Base-by-base conservation (phyloP, 2,888 invertebrate species). In the Nemoura dubitans region DNA sequence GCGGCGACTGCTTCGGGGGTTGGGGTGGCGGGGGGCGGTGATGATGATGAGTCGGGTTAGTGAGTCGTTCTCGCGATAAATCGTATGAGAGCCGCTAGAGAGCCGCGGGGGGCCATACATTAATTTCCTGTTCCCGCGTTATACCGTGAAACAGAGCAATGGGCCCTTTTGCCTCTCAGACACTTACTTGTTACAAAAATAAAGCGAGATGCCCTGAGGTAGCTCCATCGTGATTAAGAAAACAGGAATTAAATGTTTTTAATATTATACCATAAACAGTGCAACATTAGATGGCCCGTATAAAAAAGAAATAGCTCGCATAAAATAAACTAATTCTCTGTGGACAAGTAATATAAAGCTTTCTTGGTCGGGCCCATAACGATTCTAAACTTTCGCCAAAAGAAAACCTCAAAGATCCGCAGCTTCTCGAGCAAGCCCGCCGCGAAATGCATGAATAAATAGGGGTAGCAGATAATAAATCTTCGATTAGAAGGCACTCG, bases 41-140 rank as follows among this genome's bases (percentile, higher is more conserved):
- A 59, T 59, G 59, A 59, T 59, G 59, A 59, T 59, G 59, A 59
- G 59, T 81, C 6, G 81, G 27, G 29, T 81, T 81, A 30, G 28
- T 81, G 81, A 81, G 81, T 30, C 26, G 29, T 81, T 81, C 81
- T 29, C 81, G 81, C 81, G 28, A 81, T 81, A 81, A 81, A 81
- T 81, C 81, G 28, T 29, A n/a, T 16, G 30, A 81, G 81, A 81
- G 81, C 29, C n/a, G 29, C 16, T 59, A 59, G 28, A n/a, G 2
- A 7, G 78, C 78, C 81, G 81, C 81, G 29, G 30, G 81, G 30
- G 81, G 81, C 28, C 81, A 81, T 81, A 81, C 81, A 81, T 81
- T 81, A 81, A 81, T 81, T 81, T 81, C 81, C 81, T 81, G 81
- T 81, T 81, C n/a, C 81, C 0, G 81, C 27, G 14, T 80, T 21